Evolutionary conservation across 2,888 invertebrate genomes (phyloP).

Genomic region (Automeris io): DNA sequence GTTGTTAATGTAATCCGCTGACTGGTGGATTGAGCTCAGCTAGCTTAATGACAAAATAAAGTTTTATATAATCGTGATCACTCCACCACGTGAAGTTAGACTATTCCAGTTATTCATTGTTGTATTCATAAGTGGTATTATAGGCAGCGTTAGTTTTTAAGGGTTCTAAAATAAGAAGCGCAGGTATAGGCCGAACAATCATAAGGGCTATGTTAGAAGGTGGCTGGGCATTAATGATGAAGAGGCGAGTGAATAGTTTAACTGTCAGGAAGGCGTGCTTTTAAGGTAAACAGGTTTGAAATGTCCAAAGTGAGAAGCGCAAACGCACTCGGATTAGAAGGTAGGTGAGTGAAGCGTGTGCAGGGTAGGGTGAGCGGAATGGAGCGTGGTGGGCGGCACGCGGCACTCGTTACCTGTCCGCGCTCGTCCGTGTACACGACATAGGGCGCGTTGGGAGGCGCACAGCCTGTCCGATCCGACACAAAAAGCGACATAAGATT

Average conservation of each 20-base stretch:
- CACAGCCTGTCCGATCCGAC: slow-evolving; percentile 76
- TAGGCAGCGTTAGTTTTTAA: slow-evolving; percentile 9
- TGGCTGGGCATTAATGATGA: slow-evolving; percentile 19
- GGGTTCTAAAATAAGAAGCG: slow-evolving; percentile 14
- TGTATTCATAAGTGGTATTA: neutral
- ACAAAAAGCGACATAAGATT: slow-evolving; percentile 73
- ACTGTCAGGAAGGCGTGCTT: neutral
- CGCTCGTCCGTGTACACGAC: slow-evolving; percentile 97
- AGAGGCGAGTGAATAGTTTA: neutral
- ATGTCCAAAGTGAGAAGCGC: slow-evolving; percentile 33
- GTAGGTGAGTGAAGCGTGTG: slow-evolving; percentile 14
- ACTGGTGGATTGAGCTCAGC: slow-evolving; percentile 1
- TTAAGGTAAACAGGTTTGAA: slow-evolving; percentile 7
- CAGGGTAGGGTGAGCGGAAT: slow-evolving; percentile 12
- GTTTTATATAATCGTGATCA: neutral
- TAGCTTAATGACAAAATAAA: slow-evolving; percentile 3
- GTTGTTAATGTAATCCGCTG: slow-evolving; percentile 3
- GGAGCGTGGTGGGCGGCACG: slow-evolving; percentile 29
- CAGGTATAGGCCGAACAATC: slow-evolving; percentile 47
- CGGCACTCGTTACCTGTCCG: slow-evolving; percentile 90
- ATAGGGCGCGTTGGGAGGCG: slow-evolving; percentile 93
- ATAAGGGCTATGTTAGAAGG: slow-evolving; percentile 46
- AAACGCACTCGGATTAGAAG: slow-evolving; percentile 8
- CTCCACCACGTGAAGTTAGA: slow-evolving; percentile 10
- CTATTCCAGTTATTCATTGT: slow-evolving; percentile 2